Conservation (phyloP, 2,888 invertebrate species). For the Odontocolon sp. region DNA sequence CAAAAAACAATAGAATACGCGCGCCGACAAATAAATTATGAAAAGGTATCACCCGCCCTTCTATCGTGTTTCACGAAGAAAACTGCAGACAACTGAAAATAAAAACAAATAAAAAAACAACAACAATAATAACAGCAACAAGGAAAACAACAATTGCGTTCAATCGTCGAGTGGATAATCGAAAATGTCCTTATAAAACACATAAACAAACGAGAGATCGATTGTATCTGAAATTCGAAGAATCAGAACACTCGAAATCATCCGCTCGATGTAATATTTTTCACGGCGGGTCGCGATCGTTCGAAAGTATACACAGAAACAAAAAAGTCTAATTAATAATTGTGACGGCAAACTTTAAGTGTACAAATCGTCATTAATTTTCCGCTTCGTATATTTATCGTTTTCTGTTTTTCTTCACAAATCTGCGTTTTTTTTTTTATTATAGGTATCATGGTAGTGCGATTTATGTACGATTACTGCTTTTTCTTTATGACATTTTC, state of each 20-base stretch:
- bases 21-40: not conserved
- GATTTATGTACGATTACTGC: no score
- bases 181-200: not conserved
- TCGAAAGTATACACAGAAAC: slow-evolving; percentile 7
- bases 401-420: no score
- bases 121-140: not conserved
- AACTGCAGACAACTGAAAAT: not conserved
- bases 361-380: no score
- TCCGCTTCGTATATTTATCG: no score
- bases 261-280: not conserved
- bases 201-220: not conserved
- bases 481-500: no score
- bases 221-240: not conserved
- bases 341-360: slow-evolving; percentile 8
- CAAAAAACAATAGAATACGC: slow-evolving; percentile 28
- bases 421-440: no score
- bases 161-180: slow-evolving; percentile 11
- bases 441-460: no score
- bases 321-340: not conserved
- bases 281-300: not conserved
- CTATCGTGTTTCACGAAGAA: not conserved
- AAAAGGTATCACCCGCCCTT: not conserved
- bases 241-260: not conserved
- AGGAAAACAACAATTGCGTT: slow-evolving; percentile 2
- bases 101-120: not conserved